These are phyloP conservation scores for Ladona fulva DNA, from an alignment of 1,140 invertebrate species.

Conservation along the genomic window DNA sequence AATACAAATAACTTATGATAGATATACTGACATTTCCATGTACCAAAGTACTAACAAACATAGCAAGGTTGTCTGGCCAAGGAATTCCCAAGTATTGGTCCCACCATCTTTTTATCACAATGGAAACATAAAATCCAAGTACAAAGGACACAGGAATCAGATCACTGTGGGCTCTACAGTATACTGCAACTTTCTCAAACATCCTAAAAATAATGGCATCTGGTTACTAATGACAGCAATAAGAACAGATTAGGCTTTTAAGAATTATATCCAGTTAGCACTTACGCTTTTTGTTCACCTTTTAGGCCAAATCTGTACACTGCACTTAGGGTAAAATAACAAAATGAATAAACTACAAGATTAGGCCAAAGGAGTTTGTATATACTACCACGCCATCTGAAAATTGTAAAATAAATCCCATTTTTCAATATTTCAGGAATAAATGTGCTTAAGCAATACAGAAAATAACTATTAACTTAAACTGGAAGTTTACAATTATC, in stretches of 20 bases:
- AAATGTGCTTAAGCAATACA: no score
- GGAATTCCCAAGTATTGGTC: constrained; percentile 39
- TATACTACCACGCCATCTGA: constrained; percentile 42
- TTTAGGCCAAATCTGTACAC: constrained; percentile 37
- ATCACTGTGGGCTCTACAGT: constrained; percentile 26
- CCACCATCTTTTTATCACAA: constrained; percentile 45
- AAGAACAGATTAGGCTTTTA: not conserved
- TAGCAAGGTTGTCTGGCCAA: constrained; percentile 37
- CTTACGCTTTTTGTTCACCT: constrained; percentile 23
- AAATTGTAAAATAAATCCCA: constrained; percentile 21
- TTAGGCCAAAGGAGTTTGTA: constrained; percentile 44
- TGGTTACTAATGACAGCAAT: not conserved
- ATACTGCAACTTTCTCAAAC: constrained; percentile 25
- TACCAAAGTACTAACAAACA: constrained; percentile 38
- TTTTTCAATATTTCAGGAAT: not conserved
- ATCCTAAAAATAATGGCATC: constrained; percentile 17
- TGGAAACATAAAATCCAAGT: constrained; percentile 43
- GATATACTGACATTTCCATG: constrained; percentile 33
- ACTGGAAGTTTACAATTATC: no score
- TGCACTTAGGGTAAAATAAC: constrained; percentile 35
- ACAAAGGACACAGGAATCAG: constrained; percentile 30
- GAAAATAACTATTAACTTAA: no score
- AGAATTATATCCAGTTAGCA: not conserved
- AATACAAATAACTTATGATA: not conserved
- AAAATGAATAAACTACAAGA: constrained; percentile 33